Evolutionary conservation across 1,140 invertebrate species (phyloP).

Genomic region (Scylla paramamosain): DNA sequence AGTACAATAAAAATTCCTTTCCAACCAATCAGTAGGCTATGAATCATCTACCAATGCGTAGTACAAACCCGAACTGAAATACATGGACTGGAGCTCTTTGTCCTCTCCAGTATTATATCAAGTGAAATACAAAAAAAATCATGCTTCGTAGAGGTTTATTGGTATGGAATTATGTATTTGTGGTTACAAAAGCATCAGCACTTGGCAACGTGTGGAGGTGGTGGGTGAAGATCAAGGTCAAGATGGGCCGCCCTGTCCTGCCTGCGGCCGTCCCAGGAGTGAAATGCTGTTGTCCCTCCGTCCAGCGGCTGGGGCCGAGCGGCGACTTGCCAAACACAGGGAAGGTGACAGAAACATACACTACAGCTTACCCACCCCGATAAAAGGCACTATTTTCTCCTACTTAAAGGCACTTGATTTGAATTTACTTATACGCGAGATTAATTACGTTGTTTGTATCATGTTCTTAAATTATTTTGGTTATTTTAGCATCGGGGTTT

Average conservation of each 20-base stretch:
- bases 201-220: not conserved
- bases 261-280: not conserved
- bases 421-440: too few species aligned
- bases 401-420: too few species aligned
- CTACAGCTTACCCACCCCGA: too few species aligned
- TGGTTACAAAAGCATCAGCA: constrained; percentile 43
- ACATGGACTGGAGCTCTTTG: not conserved
- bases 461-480: too few species aligned
- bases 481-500: too few species aligned
- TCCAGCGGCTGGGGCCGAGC: not conserved
- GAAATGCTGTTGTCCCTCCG: not conserved
- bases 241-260: too few species aligned
- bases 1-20: not conserved
- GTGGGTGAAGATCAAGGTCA: not conserved
- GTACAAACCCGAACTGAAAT: not conserved
- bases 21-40: not conserved
- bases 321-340: not conserved
- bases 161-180: not conserved
- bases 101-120: not conserved
- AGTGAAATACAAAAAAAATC: constrained; percentile 2
- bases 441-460: too few species aligned
- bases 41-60: too few species aligned
- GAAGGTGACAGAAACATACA: too few species aligned
- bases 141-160: constrained; percentile 14
- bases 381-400: too few species aligned